Evolutionary conservation across 2,113 vertebrate genomes (phyloP), one percentile per base, ranked within the genome.

Genomic region (Cyphotilapia sp.): DNA sequence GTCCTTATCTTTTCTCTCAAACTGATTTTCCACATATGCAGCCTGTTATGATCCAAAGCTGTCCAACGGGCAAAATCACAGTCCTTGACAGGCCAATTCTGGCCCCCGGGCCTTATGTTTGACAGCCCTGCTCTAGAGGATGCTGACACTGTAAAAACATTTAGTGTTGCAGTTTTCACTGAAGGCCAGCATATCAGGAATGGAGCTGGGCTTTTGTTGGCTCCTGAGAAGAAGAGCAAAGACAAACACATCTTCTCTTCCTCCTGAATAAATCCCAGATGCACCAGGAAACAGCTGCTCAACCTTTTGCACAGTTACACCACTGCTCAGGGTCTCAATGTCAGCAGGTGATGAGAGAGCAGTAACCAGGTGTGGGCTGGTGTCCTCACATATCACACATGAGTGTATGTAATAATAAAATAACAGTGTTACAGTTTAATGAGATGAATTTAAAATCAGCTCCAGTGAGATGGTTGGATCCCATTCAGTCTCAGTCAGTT

Each of bases 41-140:
- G 45, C 45, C 14, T 0, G 45, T 47, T 49, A 49, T 51, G 16
- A 19, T 51, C 17, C 17, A 51, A 51, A 51, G 17, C 4, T 51
- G 3, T 51, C 17, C 17, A 51, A 0, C 8, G 1, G 17, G 0
- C 47, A 19, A 19, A 51, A 51, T 51, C 47, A 51, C 4, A 51
- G 17, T 19, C 8, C 17, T 51, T 51, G 47, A 19, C 17, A 19
- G 47, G 47, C 8, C 47, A 9, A 9, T 51, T 51, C 47, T 51
- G 0, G 8, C 8, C 47, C 17, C 16, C 0, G 4, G 14, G 42
- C 45, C 45, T 49, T 49, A 8, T 4, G 16, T 49, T 49, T 49
- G 45, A 17, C 14, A 49, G 16, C 7, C 49, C 49, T 51, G 49
- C 17, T 51, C 49, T 51, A 51, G 49, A 51, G 49, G 49, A n/a